Percentiles rank a stretch among this genome's conserved stretches.
These are phyloP conservation scores for Microcebus tavaratra DNA, from an alignment of 2,113 vertebrate genomes.

Conservation along the genomic window DNA sequence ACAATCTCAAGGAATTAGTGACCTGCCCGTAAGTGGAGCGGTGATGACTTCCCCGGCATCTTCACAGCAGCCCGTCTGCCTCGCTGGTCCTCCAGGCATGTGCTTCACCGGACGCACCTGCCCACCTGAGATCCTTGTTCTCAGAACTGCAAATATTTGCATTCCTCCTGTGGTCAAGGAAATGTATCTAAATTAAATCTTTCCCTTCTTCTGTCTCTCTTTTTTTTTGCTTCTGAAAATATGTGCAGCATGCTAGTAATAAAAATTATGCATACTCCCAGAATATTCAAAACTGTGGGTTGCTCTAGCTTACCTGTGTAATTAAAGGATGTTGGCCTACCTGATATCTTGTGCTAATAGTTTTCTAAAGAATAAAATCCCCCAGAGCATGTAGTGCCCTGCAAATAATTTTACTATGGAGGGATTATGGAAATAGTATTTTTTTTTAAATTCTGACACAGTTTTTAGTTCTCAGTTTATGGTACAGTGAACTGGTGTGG, in stretches of 20 bases:
- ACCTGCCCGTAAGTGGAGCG: accelerated
- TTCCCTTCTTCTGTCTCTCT: neutral
- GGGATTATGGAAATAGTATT: neutral
- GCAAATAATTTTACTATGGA: neutral
- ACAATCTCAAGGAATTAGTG: neutral
- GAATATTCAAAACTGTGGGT: neutral
- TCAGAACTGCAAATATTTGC: neutral
- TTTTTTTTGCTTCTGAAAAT: neutral
- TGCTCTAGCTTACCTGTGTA: neutral
- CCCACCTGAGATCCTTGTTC: neutral
- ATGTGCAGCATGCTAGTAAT: neutral
- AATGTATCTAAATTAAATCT: neutral
- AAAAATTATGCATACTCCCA: neutral
- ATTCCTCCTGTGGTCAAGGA: neutral
- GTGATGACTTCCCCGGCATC: accelerated
- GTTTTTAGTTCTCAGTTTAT: neutral
- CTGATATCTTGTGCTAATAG: neutral
- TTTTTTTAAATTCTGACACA: neutral
- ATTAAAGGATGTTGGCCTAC: neutral
- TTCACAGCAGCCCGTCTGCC: too few relatives aligned
- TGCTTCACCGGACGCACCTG: accelerated
- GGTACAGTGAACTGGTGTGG: neutral
- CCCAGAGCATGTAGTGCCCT: neutral
- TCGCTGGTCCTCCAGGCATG: accelerated
- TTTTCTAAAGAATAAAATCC: neutral